Conservation (phyloP, 1,140 invertebrate genomes). For the Drosophila bifasciata region DNA sequence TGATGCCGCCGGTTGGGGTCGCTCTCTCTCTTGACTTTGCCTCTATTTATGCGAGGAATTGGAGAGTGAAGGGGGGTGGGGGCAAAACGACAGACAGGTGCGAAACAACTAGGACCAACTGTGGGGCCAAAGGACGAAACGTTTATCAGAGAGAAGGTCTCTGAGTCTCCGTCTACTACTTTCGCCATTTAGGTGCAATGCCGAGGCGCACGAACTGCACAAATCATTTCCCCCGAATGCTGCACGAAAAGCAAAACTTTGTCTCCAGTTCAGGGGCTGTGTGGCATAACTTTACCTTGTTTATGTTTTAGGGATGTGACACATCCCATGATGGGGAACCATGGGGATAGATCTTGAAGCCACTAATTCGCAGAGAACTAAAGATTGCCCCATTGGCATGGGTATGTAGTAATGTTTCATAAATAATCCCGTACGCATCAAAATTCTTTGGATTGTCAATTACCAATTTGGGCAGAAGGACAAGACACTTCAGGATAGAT, state of each 20-base stretch:
- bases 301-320: constrained; percentile 75
- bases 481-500: constrained; percentile 36
- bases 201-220: constrained; percentile 69
- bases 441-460: constrained; percentile 65
- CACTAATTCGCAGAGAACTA: no score
- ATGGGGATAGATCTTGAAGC: constrained; percentile 28
- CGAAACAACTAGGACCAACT: constrained; percentile 64
- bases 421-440: constrained; percentile 55
- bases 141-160: constrained; percentile 63
- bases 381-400: no score
- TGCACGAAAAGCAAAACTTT: constrained; percentile 73
- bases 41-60: constrained; percentile 44
- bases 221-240: constrained; percentile 73
- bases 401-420: constrained; percentile 43
- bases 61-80: neutral
- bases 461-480: constrained; percentile 54
- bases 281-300: constrained; percentile 68
- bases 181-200: constrained; percentile 32
- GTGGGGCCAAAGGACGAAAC: constrained; percentile 50
- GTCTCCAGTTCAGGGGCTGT: constrained; percentile 35
- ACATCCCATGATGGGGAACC: constrained; percentile 39
- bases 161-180: constrained; percentile 4
- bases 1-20: constrained; percentile 60
- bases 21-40: constrained; percentile 45
- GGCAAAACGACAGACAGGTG: constrained; percentile 61